Percentiles rank a stretch among this genome's conserved stretches.
phyloP scores from a whole-genome alignment of 2,888 invertebrate species.

The Corbicula japonica region DNA sequence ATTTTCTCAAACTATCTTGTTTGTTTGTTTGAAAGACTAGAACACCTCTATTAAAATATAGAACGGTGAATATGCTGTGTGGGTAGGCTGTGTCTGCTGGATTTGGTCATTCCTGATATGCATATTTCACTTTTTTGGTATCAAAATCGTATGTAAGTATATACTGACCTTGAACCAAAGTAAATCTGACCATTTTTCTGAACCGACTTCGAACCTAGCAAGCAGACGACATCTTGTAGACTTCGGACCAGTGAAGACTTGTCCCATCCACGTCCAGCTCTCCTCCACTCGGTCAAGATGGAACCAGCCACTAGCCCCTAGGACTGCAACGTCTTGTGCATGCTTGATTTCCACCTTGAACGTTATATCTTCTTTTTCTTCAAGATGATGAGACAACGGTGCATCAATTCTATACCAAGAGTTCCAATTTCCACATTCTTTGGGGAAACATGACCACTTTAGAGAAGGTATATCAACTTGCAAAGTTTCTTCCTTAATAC shows the following conservation, averaged over 20 bases:
- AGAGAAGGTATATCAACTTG: slow-evolving; percentile 46
- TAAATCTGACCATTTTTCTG: slow-evolving; percentile 53
- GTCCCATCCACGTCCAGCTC: slow-evolving; percentile 50
- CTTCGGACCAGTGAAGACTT: slow-evolving; percentile 57
- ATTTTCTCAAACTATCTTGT: too few relatives aligned
- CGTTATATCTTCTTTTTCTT: slow-evolving; percentile 50
- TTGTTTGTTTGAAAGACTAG: too few relatives aligned
- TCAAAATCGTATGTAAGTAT: too few relatives aligned
- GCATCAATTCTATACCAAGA: slow-evolving; percentile 47
- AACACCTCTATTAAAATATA: too few relatives aligned
- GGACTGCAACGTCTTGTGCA: slow-evolving; percentile 61
- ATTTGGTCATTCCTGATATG: too few relatives aligned
- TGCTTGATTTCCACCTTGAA: slow-evolving; percentile 41
- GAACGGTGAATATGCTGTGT: too few relatives aligned
- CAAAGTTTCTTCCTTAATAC: slow-evolving; percentile 43
- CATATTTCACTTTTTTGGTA: too few relatives aligned
- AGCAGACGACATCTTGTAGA: slow-evolving; percentile 51
- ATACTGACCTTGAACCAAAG: slow-evolving; percentile 59
- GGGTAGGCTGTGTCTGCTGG: too few relatives aligned
- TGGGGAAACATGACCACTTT: slow-evolving; percentile 62
- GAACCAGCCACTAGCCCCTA: slow-evolving; percentile 59
- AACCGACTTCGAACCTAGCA: slow-evolving; percentile 60
- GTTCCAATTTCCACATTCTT: slow-evolving; percentile 41
- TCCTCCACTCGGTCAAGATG: slow-evolving; percentile 40
- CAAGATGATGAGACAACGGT: slow-evolving; percentile 48